Evolutionary conservation across 2,797 vertebrate species (phyloP).

Genomic region (Lutjanus campechanus): DNA sequence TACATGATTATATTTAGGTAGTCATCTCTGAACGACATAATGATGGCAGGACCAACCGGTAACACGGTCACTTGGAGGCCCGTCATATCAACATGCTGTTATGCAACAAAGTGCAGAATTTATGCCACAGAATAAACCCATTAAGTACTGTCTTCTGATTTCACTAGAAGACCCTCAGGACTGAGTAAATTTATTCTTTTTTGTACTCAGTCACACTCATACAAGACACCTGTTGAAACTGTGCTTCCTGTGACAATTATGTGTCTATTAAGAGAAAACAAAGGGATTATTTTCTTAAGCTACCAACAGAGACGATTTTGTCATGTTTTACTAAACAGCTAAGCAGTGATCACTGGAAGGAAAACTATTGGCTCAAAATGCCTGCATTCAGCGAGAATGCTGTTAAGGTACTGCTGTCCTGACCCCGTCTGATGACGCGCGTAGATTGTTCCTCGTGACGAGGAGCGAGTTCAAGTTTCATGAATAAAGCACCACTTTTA

Average conservation of each 20-base stretch:
- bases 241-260: conserved; percentile 17
- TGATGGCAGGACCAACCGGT: conserved; percentile 52
- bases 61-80: conserved; percentile 45
- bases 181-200: conserved; percentile 8
- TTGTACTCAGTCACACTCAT: conserved; percentile 13
- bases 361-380: conserved; percentile 34
- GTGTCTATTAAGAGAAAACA: not conserved
- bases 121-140: conserved; percentile 49
- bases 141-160: conserved; percentile 22
- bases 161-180: conserved; percentile 21
- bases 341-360: conserved; percentile 37
- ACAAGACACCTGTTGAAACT: conserved; percentile 28
- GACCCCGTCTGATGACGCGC: conserved; percentile 23
- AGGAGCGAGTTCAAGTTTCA: conserved; percentile 75
- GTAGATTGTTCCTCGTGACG: conserved; percentile 31
- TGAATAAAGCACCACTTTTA: conserved; percentile 84
- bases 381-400: conserved; percentile 20
- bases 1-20: conserved; percentile 65
- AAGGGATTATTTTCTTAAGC: not conserved
- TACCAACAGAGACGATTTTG: conserved; percentile 7
- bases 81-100: conserved; percentile 62
- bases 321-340: conserved; percentile 22
- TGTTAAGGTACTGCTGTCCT: conserved; percentile 37
- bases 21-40: conserved; percentile 52
- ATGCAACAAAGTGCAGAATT: conserved; percentile 61